These are phyloP conservation scores for Benthosema pterotum DNA, from an alignment of 2,797 vertebrate species.

Conservation along the genomic window DNA sequence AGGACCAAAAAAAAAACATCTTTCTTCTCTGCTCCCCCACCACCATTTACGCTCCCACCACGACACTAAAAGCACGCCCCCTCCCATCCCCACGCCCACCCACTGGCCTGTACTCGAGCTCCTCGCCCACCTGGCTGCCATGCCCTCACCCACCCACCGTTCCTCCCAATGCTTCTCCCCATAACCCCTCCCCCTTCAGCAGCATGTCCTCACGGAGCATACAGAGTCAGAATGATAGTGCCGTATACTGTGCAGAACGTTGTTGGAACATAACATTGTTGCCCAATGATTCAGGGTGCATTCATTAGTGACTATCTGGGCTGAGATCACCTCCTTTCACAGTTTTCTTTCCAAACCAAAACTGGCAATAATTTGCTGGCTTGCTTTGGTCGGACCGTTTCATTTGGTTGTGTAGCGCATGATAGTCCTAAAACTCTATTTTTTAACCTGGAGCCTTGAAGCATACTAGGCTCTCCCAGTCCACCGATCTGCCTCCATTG, in stretches of 20 bases:
- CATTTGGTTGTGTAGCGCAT: too few relatives aligned
- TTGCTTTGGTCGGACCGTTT: too few relatives aligned
- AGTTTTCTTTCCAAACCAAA: not conserved
- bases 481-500: conserved; percentile 33
- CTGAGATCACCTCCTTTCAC: conserved; percentile 15
- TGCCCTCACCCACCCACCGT: conserved; percentile 29
- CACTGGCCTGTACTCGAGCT: not conserved
- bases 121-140: not conserved
- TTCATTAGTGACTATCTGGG: too few relatives aligned
- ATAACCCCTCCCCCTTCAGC: conserved; percentile 47
- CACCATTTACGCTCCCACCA: conserved; percentile 53
- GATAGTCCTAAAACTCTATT: too few relatives aligned
- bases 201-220: conserved; percentile 81
- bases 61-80: conserved; percentile 57
- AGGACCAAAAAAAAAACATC: conserved; percentile 68
- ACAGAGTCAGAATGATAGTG: conserved; percentile 71
- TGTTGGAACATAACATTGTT: conserved; percentile 56
- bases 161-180: conserved; percentile 45
- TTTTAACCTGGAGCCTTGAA: not conserved
- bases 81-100: conserved; percentile 26
- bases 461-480: conserved; percentile 23
- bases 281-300: conserved; percentile 38
- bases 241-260: conserved; percentile 44
- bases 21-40: conserved; percentile 29
- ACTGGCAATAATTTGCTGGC: not conserved